These are phyloP conservation scores for Coptodon bakossiorum DNA, from an alignment of 2,113 vertebrate species.

Conservation along the genomic window DNA sequence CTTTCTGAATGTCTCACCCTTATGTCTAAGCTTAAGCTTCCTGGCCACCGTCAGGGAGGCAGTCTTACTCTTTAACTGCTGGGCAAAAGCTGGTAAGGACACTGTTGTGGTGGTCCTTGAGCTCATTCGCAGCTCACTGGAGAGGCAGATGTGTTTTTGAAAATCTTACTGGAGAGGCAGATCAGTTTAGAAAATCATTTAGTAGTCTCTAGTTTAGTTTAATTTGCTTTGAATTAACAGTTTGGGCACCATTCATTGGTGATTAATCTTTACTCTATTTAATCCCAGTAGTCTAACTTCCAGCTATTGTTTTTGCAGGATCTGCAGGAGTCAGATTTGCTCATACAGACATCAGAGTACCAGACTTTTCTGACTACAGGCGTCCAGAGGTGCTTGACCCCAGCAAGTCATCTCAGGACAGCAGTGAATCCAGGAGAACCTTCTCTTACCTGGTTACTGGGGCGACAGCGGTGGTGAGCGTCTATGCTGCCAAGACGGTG, in stretches of 20 bases:
- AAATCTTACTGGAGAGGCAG: neutral
- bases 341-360: slow-evolving; percentile 83
- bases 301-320: slow-evolving; percentile 52
- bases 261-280: rapidly evolving
- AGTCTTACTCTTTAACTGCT: neutral
- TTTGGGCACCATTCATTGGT: rapidly evolving
- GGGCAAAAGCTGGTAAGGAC: neutral
- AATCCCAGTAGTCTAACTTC: neutral
- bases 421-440: slow-evolving; percentile 73
- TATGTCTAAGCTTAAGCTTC: neutral
- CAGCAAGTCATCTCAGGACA: slow-evolving; percentile 74
- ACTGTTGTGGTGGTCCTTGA: neutral
- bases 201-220: neutral
- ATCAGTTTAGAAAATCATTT: neutral
- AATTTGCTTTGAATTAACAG: neutral
- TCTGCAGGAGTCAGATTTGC: slow-evolving; percentile 73
- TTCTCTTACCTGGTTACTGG: slow-evolving; percentile 90
- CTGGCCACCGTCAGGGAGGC: neutral
- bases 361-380: slow-evolving; percentile 86
- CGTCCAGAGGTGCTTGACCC: slow-evolving; percentile 74
- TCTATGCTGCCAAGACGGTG: slow-evolving; percentile 82
- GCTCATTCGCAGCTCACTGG: neutral
- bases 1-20: neutral
- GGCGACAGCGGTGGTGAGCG: slow-evolving; percentile 61
- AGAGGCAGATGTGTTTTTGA: neutral